Evolutionary conservation across 2,113 vertebrate species (phyloP), one percentile per base, ranked within the genome.

Genomic region (Natator depressus): DNA sequence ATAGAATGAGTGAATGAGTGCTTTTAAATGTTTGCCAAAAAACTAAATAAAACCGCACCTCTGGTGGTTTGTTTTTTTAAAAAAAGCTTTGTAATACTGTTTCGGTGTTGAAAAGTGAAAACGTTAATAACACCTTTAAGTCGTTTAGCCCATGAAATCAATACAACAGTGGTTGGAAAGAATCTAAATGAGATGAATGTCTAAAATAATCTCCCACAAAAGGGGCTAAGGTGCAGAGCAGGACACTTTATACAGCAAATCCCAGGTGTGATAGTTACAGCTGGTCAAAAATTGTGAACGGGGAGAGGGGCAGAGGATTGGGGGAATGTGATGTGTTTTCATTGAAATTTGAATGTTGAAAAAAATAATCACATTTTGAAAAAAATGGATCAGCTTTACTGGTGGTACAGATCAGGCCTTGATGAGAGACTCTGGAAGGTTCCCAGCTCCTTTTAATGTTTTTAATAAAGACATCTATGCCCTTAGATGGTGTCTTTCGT

Each of bases 191-290:
- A 5, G 72, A 50, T 90, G 1, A 16, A 53, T 6, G 25, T 79
- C 46, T 87, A 91, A 91, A 93, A 4, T 14, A 31, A 88, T 83
- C 8, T 13, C 19, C 84, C n/a, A 10, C 65, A 72, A 46, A 57
- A 86, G 76, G 91, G 69, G 38, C 17, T 57, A 31, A 57, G 5
- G n/a, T 12, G 1, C 12, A 90, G 35, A 82, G n/a, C 14, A 82
- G 38, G 80, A 72, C 4, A 78, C 1, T 5, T 82, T n/a, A 79
- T 49, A 53, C 1, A 17, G 5, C 46, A n/a, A 6, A 27, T 78
- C 59, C 35, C 13, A 62, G 29, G 46, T 29, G 38, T 62, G 76
- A 80, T 20, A 17, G 1, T 1, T 86, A 49, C 0, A 0, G 46
- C 80, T 49, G 1, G 22, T 51, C 1, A 1, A 94, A 92, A 46